phyloP scores from a whole-genome alignment of 2,797 vertebrate species.

The Furcifer pardalis region DNA sequence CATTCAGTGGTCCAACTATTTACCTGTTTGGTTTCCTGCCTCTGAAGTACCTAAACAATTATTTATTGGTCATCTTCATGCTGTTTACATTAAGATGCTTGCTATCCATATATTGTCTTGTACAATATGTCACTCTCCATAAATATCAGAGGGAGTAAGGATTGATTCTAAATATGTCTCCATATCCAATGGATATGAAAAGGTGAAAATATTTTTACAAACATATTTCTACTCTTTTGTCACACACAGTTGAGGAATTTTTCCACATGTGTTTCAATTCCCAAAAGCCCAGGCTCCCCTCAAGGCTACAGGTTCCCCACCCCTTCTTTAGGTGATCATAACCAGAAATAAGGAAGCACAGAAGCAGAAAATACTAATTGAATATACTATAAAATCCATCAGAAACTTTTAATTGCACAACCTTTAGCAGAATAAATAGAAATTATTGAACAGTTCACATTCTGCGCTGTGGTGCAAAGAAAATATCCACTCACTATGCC shows the following conservation, averaged over 20 bases:
- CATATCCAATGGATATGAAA: neutral
- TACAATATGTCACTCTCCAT: neutral
- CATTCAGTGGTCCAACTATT: neutral
- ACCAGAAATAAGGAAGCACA: neutral
- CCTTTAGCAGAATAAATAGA: neutral
- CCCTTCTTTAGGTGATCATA: neutral
- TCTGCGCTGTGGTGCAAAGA: neutral
- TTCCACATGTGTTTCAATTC: neutral
- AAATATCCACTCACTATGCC: too few species aligned
- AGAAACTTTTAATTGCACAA: neutral
- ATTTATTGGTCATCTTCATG: neutral
- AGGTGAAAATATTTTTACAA: too few species aligned
- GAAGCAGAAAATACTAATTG: neutral
- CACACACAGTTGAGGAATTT: neutral
- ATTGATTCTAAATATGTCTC: neutral
- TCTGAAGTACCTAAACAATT: neutral
- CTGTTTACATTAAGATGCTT: neutral
- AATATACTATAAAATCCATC: neutral
- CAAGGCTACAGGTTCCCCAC: too few species aligned
- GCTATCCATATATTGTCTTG: too few species aligned
- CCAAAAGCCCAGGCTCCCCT: too few species aligned
- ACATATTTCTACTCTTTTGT: neutral
- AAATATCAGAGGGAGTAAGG: neutral
- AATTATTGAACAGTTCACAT: neutral
- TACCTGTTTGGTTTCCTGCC: neutral